Percentiles rank a stretch among this genome's conserved stretches.
Conservation (phyloP, 2,113 vertebrate species). For the Rallus limicola region DNA sequence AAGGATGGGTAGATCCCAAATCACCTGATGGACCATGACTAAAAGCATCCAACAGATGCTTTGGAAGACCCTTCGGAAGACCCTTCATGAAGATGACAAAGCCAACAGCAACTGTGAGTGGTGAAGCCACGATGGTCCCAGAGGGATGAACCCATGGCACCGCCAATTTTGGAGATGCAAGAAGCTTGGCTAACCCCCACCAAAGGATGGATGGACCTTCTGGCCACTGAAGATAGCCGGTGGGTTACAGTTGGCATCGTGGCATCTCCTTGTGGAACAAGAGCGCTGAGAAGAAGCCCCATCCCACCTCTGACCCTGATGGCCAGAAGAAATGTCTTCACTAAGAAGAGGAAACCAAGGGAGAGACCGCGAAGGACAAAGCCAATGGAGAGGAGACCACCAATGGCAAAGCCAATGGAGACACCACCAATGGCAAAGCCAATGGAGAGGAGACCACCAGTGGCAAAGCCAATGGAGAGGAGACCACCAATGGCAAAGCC, state of each 20-base stretch:
- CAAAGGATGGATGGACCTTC: background rate
- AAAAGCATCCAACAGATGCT: background rate
- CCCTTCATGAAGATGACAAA: background rate
- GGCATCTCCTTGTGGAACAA: background rate
- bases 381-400: background rate
- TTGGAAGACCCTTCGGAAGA: background rate
- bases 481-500: background rate
- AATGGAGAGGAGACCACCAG: too few relatives aligned
- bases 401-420: background rate
- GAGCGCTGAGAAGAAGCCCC: background rate
- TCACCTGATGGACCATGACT: rapidly evolving
- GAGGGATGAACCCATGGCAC: background rate
- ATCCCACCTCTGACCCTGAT: background rate
- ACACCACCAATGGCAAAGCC: too few relatives aligned
- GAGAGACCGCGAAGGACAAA: background rate
- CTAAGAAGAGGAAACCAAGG: background rate
- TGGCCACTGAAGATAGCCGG: rapidly evolving
- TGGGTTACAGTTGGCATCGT: background rate
- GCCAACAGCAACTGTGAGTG: background rate
- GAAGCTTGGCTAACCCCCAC: background rate
- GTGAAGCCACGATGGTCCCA: background rate
- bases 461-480: too few relatives aligned
- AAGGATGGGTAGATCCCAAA: background rate
- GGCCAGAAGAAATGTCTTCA: background rate
- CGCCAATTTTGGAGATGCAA: background rate